Evolutionary conservation across 2,888 invertebrate genomes (phyloP).

Genomic region (Rhagium mordax): DNA sequence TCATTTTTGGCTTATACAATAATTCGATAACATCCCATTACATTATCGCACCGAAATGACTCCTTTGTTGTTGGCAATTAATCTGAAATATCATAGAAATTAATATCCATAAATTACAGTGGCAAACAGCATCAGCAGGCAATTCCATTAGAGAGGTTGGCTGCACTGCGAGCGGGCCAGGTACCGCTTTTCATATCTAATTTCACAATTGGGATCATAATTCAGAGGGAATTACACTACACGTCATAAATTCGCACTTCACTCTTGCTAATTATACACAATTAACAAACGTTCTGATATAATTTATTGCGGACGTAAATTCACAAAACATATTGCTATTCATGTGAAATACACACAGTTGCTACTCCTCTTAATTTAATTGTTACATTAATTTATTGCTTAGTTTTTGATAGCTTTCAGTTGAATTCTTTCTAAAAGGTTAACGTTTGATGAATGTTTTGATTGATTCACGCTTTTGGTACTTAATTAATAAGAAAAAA

Average conservation of each 20-base stretch:
- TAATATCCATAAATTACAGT: conserved; percentile 69
- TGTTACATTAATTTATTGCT: conserved; percentile 5
- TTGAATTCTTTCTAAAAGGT: not conserved
- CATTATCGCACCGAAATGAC: conserved; percentile 32
- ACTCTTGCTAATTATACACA: conserved; percentile 57
- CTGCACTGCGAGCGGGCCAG: conserved; percentile 48
- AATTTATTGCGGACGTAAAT: conserved; percentile 64
- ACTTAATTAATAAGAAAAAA: too few species aligned
- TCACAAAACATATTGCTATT: conserved; percentile 42
- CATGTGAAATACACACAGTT: conserved; percentile 21
- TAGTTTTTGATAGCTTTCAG: not conserved
- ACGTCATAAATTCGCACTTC: conserved; percentile 54
- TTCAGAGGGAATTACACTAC: conserved; percentile 60
- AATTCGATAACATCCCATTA: conserved; percentile 21
- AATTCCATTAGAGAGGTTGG: conserved; percentile 65
- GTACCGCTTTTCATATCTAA: conserved; percentile 65
- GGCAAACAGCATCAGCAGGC: conserved; percentile 66
- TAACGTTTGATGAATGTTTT: too few species aligned
- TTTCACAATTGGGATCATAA: conserved; percentile 69
- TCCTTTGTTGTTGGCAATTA: conserved; percentile 57
- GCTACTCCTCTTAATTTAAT: conserved; percentile 27
- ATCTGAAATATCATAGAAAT: conserved; percentile 64
- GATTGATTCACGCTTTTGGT: too few species aligned
- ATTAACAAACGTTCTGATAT: conserved; percentile 61
- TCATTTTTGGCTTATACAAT: not conserved